phyloP scores from a whole-genome alignment of 2,888 invertebrate species.

The Petrolisthes manimaculis region DNA sequence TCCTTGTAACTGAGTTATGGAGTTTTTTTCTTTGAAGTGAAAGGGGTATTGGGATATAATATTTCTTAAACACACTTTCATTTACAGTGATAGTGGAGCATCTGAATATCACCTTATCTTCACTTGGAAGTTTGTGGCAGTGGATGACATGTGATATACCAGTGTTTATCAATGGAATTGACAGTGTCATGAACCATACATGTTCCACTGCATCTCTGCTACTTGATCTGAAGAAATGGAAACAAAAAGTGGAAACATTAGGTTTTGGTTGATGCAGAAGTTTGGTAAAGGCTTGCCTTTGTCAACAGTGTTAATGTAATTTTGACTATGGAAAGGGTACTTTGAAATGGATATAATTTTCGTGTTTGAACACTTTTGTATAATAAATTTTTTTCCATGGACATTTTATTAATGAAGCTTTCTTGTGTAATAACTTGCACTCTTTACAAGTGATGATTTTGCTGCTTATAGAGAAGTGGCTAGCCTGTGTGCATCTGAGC shows the following conservation, averaged over 20 bases:
- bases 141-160: conserved; percentile 59
- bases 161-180: conserved; percentile 57
- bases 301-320: conserved; percentile 43
- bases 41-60: background rate
- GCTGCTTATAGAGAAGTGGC: conserved; percentile 55
- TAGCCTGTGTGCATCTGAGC: conserved; percentile 57
- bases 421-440: conserved; percentile 57
- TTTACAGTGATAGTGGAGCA: conserved; percentile 50
- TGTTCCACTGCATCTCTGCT: conserved; percentile 44
- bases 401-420: conserved; percentile 53
- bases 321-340: conserved; percentile 47
- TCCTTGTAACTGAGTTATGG: too few relatives aligned
- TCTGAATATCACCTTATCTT: conserved; percentile 55
- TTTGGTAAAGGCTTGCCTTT: conserved; percentile 49
- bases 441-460: conserved; percentile 57
- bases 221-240: conserved; percentile 38
- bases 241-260: conserved; percentile 49
- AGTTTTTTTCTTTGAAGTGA: background rate
- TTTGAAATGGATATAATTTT: conserved; percentile 53
- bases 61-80: background rate
- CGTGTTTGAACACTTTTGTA: conserved; percentile 57
- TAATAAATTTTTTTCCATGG: conserved; percentile 56
- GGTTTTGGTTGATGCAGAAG: conserved; percentile 46
- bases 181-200: conserved; percentile 46
- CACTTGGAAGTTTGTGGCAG: conserved; percentile 55